Conservation (phyloP, 2,888 invertebrate species). For the Oasisia sp. region DNA sequence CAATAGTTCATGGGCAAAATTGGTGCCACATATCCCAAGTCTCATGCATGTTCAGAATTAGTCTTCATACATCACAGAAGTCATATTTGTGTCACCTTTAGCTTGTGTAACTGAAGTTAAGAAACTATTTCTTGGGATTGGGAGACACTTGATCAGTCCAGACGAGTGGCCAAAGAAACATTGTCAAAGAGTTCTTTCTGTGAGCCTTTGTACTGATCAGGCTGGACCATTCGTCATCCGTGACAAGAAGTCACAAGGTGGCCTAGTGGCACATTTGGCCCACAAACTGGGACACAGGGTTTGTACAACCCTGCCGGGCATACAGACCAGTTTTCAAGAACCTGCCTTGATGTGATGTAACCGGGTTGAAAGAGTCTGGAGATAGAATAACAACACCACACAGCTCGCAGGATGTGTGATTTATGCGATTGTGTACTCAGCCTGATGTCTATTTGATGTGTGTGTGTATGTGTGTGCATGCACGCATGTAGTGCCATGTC, state of each 20-base stretch:
- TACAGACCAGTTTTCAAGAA: background rate
- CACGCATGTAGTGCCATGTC: background rate
- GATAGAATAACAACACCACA: background rate
- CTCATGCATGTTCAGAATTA: background rate
- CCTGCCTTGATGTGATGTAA: too few species aligned
- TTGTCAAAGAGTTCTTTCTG: background rate
- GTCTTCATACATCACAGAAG: background rate
- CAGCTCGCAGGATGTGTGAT: background rate
- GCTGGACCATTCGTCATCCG: background rate
- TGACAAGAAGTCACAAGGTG: background rate
- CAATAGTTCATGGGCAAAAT: background rate
- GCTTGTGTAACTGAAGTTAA: background rate
- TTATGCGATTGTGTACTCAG: constrained; percentile 4
- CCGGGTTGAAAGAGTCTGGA: background rate
- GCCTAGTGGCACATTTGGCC: background rate
- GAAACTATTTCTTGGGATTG: background rate
- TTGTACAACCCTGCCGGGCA: background rate
- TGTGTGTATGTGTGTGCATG: background rate
- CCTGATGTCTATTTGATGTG: background rate
- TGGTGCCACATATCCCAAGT: background rate
- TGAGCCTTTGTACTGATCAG: background rate
- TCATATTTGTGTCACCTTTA: background rate
- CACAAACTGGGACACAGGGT: background rate
- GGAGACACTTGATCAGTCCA: background rate
- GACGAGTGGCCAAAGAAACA: background rate